A percentile compares a stretch with the other conserved stretches of the same genome.
phyloP scores from a whole-genome alignment of 2,888 invertebrate genomes.

The Aporophyla lueneburgensis region DNA sequence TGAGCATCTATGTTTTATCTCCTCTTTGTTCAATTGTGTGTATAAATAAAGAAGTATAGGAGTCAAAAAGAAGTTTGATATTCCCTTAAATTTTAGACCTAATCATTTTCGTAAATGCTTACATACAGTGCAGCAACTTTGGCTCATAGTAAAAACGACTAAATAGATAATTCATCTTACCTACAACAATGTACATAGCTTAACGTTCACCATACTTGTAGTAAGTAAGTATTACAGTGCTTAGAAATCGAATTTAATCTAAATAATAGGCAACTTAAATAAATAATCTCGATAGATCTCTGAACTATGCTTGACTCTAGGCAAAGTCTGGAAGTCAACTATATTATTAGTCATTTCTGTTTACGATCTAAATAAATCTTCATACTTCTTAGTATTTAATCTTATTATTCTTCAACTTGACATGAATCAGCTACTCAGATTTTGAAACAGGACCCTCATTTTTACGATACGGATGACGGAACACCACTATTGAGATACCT shows the following conservation, averaged over 20 bases:
- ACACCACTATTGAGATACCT: neutral
- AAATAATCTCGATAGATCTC: neutral
- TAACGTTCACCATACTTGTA: neutral
- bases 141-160: too few relatives aligned
- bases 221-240: neutral
- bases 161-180: too few relatives aligned
- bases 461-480: neutral
- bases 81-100: too few relatives aligned
- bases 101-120: too few relatives aligned
- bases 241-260: neutral
- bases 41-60: too few relatives aligned
- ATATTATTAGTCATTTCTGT: neutral
- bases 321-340: neutral
- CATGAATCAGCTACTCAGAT: neutral
- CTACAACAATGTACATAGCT: too few relatives aligned
- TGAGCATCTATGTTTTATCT: too few relatives aligned
- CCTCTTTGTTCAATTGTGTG: too few relatives aligned
- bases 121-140: too few relatives aligned
- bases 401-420: constrained; percentile 1
- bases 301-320: neutral
- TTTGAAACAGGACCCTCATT: neutral
- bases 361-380: neutral
- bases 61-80: too few relatives aligned
- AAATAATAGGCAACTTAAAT: neutral
- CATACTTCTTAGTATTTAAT: constrained; percentile 1